These are phyloP conservation scores for Theonella swinhoei DNA, from an alignment of 37 sponge, comb jelly and placozoan genomes.

Conservation along the genomic window DNA sequence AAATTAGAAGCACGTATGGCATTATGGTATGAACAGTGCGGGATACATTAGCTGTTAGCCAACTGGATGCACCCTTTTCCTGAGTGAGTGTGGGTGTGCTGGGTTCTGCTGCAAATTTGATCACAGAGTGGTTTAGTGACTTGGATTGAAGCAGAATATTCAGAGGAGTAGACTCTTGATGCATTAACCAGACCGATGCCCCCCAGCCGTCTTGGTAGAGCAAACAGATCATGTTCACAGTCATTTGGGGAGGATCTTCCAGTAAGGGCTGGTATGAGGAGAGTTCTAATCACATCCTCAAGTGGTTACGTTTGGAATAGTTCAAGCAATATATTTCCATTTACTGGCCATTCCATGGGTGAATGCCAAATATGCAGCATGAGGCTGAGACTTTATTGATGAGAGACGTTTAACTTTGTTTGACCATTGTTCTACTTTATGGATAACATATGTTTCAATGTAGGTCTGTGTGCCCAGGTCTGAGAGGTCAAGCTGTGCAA, in stretches of 20 bases:
- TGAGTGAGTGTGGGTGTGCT: too few species aligned
- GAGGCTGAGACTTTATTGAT: constrained; percentile 32
- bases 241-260: constrained; percentile 8
- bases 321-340: not conserved
- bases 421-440: constrained; percentile 6
- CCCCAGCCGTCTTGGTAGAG: not conserved
- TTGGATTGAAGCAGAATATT: too few species aligned
- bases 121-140: too few species aligned
- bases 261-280: constrained; percentile 13
- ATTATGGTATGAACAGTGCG: too few species aligned
- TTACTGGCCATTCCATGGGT: constrained; percentile 11
- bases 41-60: too few species aligned
- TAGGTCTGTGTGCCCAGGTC: too few species aligned
- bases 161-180: too few species aligned
- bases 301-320: not conserved
- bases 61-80: too few species aligned
- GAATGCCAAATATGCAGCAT: constrained; percentile 29
- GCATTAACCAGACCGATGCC: not conserved
- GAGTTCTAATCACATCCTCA: constrained; percentile 2
- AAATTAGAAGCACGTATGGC: too few species aligned
- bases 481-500: too few species aligned
- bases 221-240: not conserved
- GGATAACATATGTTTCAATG: constrained; percentile 3
- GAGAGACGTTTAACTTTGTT: not conserved
- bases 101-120: too few species aligned